A percentile compares a stretch with the other conserved stretches of the same genome.
phyloP scores from a whole-genome alignment of 2,888 invertebrate species.

The Sminthurides aquaticus region DNA sequence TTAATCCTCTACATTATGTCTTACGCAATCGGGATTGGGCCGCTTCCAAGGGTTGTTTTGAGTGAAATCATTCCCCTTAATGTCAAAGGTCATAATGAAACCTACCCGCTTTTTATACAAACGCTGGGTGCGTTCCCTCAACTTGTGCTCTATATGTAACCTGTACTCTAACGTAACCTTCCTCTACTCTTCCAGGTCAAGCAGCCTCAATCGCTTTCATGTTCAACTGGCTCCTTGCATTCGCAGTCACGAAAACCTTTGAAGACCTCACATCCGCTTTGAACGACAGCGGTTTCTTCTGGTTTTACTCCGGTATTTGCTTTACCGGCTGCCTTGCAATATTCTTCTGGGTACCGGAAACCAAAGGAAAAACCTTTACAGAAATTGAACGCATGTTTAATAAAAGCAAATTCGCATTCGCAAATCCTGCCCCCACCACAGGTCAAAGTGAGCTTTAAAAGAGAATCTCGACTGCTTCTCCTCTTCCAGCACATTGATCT shows the following conservation, averaged over 20 bases:
- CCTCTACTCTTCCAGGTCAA: slow-evolving; percentile 43
- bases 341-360: slow-evolving; percentile 56
- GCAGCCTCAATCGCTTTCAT: slow-evolving; percentile 68
- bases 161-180: neutral
- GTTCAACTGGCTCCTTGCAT: slow-evolving; percentile 67
- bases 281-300: slow-evolving; percentile 53
- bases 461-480: no score
- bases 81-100: slow-evolving; percentile 53
- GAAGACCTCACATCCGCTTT: slow-evolving; percentile 53
- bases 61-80: slow-evolving; percentile 67
- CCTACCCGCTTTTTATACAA: neutral
- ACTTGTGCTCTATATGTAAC: neutral
- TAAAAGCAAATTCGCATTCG: neutral
- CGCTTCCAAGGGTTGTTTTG: slow-evolving; percentile 77
- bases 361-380: slow-evolving; percentile 19
- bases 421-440: neutral
- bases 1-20: slow-evolving; percentile 69
- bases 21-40: slow-evolving; percentile 72
- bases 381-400: slow-evolving; percentile 11
- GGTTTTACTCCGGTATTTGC: slow-evolving; percentile 64
- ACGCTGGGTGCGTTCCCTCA: no score
- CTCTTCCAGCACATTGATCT: no score
- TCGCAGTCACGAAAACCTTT: slow-evolving; percentile 48
- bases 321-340: slow-evolving; percentile 60
- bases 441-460: no score